Base-by-base conservation (phyloP, 2,888 invertebrate genomes). In the Acanthosoma haemorrhoidale region DNA sequence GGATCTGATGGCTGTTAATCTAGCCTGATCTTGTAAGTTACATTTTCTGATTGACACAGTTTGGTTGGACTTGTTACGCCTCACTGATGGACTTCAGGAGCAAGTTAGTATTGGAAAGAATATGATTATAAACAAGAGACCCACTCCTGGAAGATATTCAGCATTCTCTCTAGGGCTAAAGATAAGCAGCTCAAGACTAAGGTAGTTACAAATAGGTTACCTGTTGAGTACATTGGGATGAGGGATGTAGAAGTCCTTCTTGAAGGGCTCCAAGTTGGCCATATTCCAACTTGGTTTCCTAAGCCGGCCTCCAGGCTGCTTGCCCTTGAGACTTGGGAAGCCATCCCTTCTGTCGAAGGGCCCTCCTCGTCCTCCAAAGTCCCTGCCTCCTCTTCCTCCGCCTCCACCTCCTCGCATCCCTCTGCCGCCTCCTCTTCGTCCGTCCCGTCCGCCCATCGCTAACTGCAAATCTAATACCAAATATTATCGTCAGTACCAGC, bases 171-270 rank as follows among this genome's bases (percentile, higher is more conserved):
- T n/a, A n/a, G n/a, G n/a, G n/a, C n/a, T n/a, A n/a, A n/a, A n/a
- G n/a, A n/a, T n/a, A n/a, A n/a, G n/a, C n/a, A n/a, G n/a, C n/a
- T n/a, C n/a, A n/a, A n/a, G n/a, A n/a, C n/a, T n/a, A n/a, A n/a
- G n/a, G n/a, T n/a, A n/a, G n/a, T n/a, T n/a, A n/a, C n/a, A n/a
- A 38, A 31, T 8, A 68, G 43, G 18, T 66, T 61, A 77, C 76
- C 75, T 74, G 57, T 82, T 84, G 59, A 85, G 80, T 0, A 93
- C 91, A 76, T 87, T 84, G 0, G 87, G 85, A 78, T 92, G 90
- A 4, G 96, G 94, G 39, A 89, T 84, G 78, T 96, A 97, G 78
- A 96, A 96, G 81, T 95, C 92, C 81, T 97, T 97, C 78, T 93
- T 87, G 81, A 97, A 94, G 0, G 93, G 92, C 41, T 89, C 89